Conservation (phyloP, 2,113 vertebrate species). For the Nettapus auritus region DNA sequence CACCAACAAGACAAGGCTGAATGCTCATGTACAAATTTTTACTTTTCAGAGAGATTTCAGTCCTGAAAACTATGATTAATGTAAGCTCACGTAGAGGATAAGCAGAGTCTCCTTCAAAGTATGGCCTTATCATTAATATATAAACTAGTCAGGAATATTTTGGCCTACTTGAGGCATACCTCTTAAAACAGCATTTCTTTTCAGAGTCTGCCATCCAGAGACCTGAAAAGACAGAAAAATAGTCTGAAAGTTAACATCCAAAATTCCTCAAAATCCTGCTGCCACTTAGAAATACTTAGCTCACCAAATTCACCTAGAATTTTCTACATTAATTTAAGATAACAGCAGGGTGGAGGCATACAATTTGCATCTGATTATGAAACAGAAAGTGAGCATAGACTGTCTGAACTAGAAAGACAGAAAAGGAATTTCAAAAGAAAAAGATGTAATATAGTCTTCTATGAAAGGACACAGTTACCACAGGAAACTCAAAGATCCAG, state of each 20-base stretch:
- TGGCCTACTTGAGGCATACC: conserved; percentile 60
- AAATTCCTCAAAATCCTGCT: background rate
- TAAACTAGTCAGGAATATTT: background rate
- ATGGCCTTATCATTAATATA: background rate
- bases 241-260: conserved; percentile 49
- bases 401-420: background rate
- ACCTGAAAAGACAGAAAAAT: conserved; percentile 70
- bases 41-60: background rate
- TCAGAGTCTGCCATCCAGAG: conserved; percentile 74
- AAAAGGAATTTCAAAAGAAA: background rate
- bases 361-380: background rate
- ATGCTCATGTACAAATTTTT: background rate
- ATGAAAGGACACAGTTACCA: background rate
- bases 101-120: background rate
- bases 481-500: background rate
- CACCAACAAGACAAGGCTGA: background rate
- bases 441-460: background rate
- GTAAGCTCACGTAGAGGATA: background rate
- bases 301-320: background rate
- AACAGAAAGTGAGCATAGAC: background rate
- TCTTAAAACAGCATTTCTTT: conserved; percentile 74
- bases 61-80: background rate
- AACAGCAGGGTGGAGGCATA: accelerated
- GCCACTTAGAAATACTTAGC: background rate
- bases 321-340: background rate